A percentile compares a stretch with the other conserved stretches of the same genome.
These are phyloP conservation scores for Oreochromis tanganicae DNA, from an alignment of 2,113 vertebrate genomes.

Conservation along the genomic window DNA sequence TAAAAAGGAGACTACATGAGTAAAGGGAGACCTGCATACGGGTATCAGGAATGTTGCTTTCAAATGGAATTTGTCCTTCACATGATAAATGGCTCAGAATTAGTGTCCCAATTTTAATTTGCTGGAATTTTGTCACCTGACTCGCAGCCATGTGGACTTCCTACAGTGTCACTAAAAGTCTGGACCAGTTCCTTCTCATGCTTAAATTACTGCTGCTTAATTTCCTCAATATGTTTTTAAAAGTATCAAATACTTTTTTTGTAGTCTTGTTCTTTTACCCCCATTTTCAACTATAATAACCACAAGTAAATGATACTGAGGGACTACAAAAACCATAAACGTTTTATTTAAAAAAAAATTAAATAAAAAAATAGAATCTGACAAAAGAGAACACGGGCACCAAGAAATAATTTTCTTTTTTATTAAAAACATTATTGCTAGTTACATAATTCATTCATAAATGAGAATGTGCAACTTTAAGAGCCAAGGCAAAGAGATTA, in stretches of 20 bases:
- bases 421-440: slow-evolving; percentile 80
- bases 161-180: neutral
- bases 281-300: neutral
- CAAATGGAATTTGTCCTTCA: neutral
- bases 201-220: neutral
- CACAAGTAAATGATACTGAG: neutral
- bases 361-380: neutral
- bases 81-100: neutral
- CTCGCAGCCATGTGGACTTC: neutral
- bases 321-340: neutral
- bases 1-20: neutral
- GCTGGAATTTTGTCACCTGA: neutral
- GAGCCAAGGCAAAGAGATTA: slow-evolving; percentile 73
- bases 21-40: neutral
- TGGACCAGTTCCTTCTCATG: neutral
- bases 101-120: neutral
- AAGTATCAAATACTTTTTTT: neutral
- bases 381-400: neutral
- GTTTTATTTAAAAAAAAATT: too few species aligned
- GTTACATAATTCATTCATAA: slow-evolving; percentile 75
- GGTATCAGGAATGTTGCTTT: neutral
- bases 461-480: slow-evolving; percentile 76
- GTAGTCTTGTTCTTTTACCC: neutral
- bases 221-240: neutral
- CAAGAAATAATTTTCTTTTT: slow-evolving; percentile 65